Evolutionary conservation across 2,797 vertebrate genomes (phyloP).

Genomic region (Dipus sagitta): DNA sequence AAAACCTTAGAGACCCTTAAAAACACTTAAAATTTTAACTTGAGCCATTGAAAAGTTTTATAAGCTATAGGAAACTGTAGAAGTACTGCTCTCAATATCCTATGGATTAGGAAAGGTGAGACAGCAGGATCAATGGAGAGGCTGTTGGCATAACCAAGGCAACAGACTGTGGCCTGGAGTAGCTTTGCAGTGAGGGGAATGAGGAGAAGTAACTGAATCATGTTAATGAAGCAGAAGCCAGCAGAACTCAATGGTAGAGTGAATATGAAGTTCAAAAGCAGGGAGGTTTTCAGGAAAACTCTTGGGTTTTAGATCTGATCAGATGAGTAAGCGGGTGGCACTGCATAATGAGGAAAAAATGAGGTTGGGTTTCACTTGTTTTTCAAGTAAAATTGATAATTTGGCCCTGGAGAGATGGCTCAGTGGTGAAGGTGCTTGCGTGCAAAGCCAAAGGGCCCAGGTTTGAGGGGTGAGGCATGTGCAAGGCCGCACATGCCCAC

Average conservation of each 20-base stretch:
- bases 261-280: neutral
- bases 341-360: neutral
- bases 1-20: neutral
- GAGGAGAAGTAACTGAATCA: neutral
- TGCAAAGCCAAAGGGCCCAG: too few relatives aligned
- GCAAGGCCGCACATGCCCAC: too few relatives aligned
- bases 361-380: neutral
- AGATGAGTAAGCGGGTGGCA: neutral
- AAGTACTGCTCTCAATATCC: neutral
- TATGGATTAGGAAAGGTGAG: slow-evolving; percentile 16
- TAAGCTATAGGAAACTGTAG: neutral
- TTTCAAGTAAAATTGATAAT: neutral
- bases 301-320: neutral
- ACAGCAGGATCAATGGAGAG: neutral
- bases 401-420: too few relatives aligned
- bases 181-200: neutral
- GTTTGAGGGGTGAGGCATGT: too few relatives aligned
- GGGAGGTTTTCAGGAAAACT: neutral
- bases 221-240: slow-evolving; percentile 5
- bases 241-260: neutral
- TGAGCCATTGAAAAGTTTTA: neutral
- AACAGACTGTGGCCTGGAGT: neutral
- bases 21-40: slow-evolving; percentile 27
- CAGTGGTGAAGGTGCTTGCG: too few relatives aligned
- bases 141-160: neutral